Conservation (phyloP, 2,888 invertebrate species). For the Lasioglossum oenotherae region DNA sequence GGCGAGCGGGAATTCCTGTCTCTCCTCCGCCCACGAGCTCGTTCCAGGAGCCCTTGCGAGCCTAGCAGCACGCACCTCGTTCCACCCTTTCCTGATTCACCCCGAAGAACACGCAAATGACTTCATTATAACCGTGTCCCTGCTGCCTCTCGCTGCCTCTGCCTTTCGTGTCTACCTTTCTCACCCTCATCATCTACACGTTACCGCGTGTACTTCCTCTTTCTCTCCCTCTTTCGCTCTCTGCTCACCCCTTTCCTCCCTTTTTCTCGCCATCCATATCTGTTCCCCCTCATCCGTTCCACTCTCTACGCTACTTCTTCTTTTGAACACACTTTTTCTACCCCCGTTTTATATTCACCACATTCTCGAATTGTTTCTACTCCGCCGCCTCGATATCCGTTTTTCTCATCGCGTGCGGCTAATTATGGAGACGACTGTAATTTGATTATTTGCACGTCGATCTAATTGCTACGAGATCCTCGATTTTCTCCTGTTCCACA, state of each 20-base stretch:
- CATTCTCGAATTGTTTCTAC: not conserved
- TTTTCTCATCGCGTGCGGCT: not conserved
- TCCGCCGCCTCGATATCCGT: not conserved
- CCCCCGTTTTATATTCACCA: not conserved
- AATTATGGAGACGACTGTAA: not conserved
- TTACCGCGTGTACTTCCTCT: not conserved
- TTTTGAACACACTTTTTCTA: not conserved
- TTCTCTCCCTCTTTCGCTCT: not conserved
- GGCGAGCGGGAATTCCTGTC: not conserved
- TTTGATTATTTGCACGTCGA: not conserved
- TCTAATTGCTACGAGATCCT: not conserved
- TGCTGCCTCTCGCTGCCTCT: not conserved
- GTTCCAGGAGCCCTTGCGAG: slow-evolving; percentile 45
- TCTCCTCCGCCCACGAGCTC: not conserved
- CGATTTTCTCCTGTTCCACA: not conserved
- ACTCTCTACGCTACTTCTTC: not conserved
- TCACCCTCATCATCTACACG: not conserved
- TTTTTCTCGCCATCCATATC: not conserved
- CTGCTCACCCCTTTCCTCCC: not conserved
- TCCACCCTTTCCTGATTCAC: slow-evolving; percentile 69
- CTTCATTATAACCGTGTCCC: slow-evolving; percentile 76
- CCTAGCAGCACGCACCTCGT: slow-evolving; percentile 50
- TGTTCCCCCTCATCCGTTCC: not conserved
- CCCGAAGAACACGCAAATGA: slow-evolving; percentile 78
- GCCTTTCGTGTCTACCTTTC: not conserved